These are phyloP conservation scores for Coptodon bakossiorum DNA, from an alignment of 2,113 vertebrate species.

Conservation along the genomic window DNA sequence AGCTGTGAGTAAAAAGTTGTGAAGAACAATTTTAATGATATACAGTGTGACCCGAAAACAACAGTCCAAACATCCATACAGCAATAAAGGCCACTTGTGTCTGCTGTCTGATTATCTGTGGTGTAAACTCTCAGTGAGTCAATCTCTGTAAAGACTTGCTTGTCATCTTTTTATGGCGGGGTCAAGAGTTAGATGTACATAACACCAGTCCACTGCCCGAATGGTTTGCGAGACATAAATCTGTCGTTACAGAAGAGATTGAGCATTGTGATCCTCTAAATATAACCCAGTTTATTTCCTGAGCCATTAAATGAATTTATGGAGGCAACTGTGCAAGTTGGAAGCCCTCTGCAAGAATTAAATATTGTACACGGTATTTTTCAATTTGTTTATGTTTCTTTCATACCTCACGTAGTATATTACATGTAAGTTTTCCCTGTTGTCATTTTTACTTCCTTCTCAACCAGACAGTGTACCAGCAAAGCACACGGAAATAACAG, in stretches of 20 bases:
- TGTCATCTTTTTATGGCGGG: not conserved
- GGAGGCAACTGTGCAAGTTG: not conserved
- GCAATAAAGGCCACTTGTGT: not conserved
- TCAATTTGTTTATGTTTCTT: not conserved
- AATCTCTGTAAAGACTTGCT: not conserved
- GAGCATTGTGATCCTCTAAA: conserved; percentile 19
- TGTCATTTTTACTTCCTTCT: not conserved
- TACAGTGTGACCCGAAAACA: not conserved
- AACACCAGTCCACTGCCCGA: not conserved
- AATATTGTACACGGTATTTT: not conserved
- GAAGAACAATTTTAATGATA: not conserved
- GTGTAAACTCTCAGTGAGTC: not conserved
- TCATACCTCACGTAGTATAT: accelerated
- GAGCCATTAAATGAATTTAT: not conserved
- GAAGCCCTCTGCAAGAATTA: not conserved
- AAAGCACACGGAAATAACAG: not conserved
- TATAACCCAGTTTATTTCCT: conserved; percentile 1
- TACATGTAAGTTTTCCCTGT: not conserved
- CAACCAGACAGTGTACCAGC: not conserved
- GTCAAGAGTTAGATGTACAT: not conserved
- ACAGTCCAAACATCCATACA: not conserved
- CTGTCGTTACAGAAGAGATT: conserved; percentile 8
- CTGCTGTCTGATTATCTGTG: not conserved
- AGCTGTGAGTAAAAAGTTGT: not conserved
- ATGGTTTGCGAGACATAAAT: not conserved